Conservation (phyloP, 2,888 invertebrate genomes). For the Cacoxenus indagator region DNA sequence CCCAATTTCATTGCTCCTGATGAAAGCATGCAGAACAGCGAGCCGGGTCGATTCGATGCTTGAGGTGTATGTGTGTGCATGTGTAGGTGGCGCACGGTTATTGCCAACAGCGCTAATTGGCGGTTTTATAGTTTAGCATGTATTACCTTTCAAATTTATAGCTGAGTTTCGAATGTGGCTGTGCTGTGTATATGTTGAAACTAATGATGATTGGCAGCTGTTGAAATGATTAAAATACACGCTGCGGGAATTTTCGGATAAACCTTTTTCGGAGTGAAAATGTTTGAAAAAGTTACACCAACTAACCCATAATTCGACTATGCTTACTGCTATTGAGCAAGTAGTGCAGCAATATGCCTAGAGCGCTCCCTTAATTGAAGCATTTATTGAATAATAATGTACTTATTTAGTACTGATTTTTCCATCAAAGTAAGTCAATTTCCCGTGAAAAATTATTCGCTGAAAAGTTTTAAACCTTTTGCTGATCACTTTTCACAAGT, state of each 20-base stretch:
- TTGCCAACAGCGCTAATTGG: slow-evolving; percentile 58
- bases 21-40: not conserved
- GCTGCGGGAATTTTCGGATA: not conserved
- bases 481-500: no score
- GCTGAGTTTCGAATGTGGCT: slow-evolving; percentile 25
- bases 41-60: no score
- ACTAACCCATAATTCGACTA: not conserved
- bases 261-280: not conserved
- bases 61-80: not conserved
- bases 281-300: not conserved
- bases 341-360: no score
- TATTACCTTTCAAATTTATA: slow-evolving; percentile 47
- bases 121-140: slow-evolving; percentile 59
- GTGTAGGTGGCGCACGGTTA: slow-evolving; percentile 45
- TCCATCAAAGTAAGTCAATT: no score
- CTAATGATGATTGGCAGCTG: slow-evolving; percentile 64
- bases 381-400: no score
- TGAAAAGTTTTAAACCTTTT: no score
- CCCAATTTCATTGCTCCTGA: not conserved
- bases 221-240: slow-evolving; percentile 58
- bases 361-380: no score
- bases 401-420: no score
- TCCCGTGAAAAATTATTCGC: no score
- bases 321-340: not conserved
- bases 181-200: slow-evolving; percentile 12